Percentiles rank a stretch among this genome's conserved stretches.
Conservation (phyloP, 2,888 invertebrate genomes). For the Mechanitis messenoides region DNA sequence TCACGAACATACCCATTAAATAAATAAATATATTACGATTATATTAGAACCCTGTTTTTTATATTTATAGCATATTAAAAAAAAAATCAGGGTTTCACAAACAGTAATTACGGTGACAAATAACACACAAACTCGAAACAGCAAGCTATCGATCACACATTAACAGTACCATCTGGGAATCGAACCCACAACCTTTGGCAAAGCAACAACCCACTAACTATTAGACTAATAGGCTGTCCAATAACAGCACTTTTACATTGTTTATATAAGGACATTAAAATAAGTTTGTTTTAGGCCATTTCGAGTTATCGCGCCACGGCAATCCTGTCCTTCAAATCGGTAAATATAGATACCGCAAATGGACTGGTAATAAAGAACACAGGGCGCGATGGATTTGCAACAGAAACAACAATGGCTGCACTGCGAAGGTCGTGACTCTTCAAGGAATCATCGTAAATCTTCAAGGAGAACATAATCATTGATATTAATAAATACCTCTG, state of each 20-base stretch:
- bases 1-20: slow-evolving; percentile 29
- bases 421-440: slow-evolving; percentile 38
- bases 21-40: neutral
- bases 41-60: no score
- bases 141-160: no score
- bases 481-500: slow-evolving; percentile 2
- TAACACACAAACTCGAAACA: no score
- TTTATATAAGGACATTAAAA: neutral
- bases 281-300: slow-evolving; percentile 27
- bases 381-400: slow-evolving; percentile 33
- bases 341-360: slow-evolving; percentile 32
- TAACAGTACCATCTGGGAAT: no score
- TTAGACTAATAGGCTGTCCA: no score
- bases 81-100: no score
- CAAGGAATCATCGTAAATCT: slow-evolving; percentile 34
- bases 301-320: slow-evolving; percentile 32
- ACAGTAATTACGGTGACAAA: no score
- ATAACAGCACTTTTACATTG: no score
- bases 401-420: slow-evolving; percentile 34
- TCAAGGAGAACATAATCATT: slow-evolving; percentile 29
- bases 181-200: no score
- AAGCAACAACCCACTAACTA: no score
- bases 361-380: slow-evolving; percentile 24
- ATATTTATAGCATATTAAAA: no score
- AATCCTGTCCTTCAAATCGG: slow-evolving; percentile 37